Percentiles rank a stretch among this genome's conserved stretches.
Evolutionary conservation across 2,113 vertebrate genomes (phyloP).

Genomic region (Rhineura floridana): DNA sequence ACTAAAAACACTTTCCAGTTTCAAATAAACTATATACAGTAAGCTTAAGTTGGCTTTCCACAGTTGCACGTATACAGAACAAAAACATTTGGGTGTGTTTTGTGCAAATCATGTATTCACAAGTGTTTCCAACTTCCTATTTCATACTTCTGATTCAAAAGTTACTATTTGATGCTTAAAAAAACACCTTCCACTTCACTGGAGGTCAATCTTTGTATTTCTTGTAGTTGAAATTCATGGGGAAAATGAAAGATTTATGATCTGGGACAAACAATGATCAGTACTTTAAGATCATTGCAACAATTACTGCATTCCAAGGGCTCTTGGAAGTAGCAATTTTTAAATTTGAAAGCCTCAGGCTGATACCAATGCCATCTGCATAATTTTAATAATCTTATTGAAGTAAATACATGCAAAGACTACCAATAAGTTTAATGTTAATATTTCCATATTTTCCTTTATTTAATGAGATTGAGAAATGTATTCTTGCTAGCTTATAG

Average conservation of each 20-base stretch:
- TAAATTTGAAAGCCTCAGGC: background rate
- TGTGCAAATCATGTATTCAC: slow-evolving; percentile 51
- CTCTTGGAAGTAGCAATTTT: background rate
- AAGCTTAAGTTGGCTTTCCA: slow-evolving; percentile 49
- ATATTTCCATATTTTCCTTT: background rate
- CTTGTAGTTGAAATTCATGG: background rate
- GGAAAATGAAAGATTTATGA: background rate
- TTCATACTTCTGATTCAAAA: slow-evolving; percentile 66
- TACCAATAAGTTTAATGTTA: background rate
- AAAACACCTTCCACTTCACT: slow-evolving; percentile 38
- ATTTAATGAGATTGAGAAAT: background rate
- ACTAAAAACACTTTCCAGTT: slow-evolving; percentile 52
- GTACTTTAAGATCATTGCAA: background rate
- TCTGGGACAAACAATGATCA: background rate
- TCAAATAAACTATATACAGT: slow-evolving; percentile 60
- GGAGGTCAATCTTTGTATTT: background rate
- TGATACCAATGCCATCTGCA: background rate
- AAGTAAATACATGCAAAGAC: background rate
- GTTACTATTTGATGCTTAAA: slow-evolving; percentile 49
- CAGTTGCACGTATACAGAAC: slow-evolving; percentile 21
- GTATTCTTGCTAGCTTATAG: background rate
- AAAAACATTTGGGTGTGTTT: slow-evolving; percentile 35
- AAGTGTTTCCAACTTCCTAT: slow-evolving; percentile 46
- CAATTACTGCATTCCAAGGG: no score
- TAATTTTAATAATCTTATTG: background rate